Percentiles rank a stretch among this genome's conserved stretches.
Conservation (phyloP, 2,888 invertebrate species). For the Leptinotarsa haldemani region DNA sequence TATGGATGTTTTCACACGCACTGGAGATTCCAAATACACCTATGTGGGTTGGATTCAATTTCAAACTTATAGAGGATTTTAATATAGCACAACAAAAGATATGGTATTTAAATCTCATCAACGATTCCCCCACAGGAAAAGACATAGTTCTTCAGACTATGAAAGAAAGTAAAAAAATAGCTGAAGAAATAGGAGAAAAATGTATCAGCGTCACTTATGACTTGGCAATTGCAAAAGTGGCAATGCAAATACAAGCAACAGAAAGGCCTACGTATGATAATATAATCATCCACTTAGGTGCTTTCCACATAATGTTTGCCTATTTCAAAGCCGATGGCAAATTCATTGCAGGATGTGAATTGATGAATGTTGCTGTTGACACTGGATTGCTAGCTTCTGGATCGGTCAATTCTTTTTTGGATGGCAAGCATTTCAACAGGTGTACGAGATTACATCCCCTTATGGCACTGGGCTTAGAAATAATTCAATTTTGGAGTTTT, state of each 20-base stretch:
- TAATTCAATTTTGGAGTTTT: constrained; percentile 24
- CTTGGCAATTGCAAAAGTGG: constrained; percentile 52
- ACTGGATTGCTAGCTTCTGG: constrained; percentile 50
- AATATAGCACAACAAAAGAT: constrained; percentile 26
- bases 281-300: constrained; percentile 55
- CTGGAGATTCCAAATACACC: constrained; percentile 38
- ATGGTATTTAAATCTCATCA: constrained; percentile 51
- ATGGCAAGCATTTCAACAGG: constrained; percentile 54
- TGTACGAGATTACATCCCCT: constrained; percentile 53
- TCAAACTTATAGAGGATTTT: constrained; percentile 5
- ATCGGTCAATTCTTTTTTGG: constrained; percentile 51
- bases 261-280: constrained; percentile 49
- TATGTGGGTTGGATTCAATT: constrained; percentile 24
- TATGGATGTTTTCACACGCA: constrained; percentile 44
- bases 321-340: constrained; percentile 57
- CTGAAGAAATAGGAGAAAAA: constrained; percentile 38
- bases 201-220: constrained; percentile 49
- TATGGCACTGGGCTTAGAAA: constrained; percentile 42
- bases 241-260: constrained; percentile 44
- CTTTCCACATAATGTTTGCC: constrained; percentile 57
- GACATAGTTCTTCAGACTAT: constrained; percentile 46
- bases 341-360: constrained; percentile 52
- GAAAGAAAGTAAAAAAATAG: constrained; percentile 43
- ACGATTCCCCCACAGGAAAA: constrained; percentile 51
- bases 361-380: constrained; percentile 50